Base-by-base conservation (phyloP, 2,888 invertebrate species). In the Nematopogon swammerdamellus region DNA sequence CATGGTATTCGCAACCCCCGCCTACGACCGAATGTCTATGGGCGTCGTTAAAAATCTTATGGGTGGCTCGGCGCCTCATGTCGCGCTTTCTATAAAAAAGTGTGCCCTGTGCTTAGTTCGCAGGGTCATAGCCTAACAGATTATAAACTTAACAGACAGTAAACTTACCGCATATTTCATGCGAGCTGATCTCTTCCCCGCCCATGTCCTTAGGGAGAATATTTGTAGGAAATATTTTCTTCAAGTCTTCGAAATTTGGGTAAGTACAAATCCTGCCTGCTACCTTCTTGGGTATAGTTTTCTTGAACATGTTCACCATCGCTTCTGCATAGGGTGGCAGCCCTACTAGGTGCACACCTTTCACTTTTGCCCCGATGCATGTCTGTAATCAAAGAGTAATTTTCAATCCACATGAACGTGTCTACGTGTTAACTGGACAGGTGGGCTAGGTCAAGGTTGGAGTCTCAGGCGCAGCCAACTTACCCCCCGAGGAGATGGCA, bases 121-220 rank as follows among this genome's bases (percentile, higher is more conserved):
- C n/a, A n/a, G n/a, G n/a, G n/a, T n/a, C n/a, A n/a, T n/a, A n/a
- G n/a, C n/a, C n/a, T n/a, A n/a, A 47, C 36, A 45, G 16, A 3
- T 11, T 17, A 5, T 43, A 17, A 17, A 17, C 4, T 6, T 43
- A n/a, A 43, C 18, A n/a, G n/a, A n/a, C n/a, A n/a, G n/a, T n/a
- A n/a, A 43, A 44, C 19, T 6, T 44, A 44, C 44, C 44, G 10
- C 3, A 19, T 47, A 63, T 62, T 4, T 59, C 57, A 46, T 54
- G 49, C 20, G 45, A 58, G 11, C 59, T 59, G 10, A 45, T 62
- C n/a, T 63, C 63, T 18, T 57, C 56, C 42, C 47, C 60, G 5
- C 62, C 61, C 44, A 44, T 44, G 10, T 44, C 44, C 10, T 44
- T 44, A 8, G 44, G 16, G 47, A 57, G 36, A 55, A 58, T 16